Evolutionary conservation across 2,797 vertebrate species (phyloP), one percentile per base, ranked within the genome.

Genomic region (Dendrocincla tyrannina): DNA sequence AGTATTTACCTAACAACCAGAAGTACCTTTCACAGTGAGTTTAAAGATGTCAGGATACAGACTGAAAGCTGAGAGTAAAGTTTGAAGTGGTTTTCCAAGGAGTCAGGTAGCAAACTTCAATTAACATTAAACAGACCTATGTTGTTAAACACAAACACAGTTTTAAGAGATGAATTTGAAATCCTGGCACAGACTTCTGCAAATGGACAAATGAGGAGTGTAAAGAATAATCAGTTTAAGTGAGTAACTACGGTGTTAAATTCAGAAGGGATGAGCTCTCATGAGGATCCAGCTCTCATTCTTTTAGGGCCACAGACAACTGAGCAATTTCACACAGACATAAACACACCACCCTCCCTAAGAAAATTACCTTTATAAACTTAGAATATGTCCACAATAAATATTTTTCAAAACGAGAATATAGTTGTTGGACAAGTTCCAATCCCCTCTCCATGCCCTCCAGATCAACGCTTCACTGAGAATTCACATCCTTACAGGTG

Each of bases 141-240:
- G 56, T 69, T 0, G 0, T 89, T 88, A 86, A 81, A 84, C 32
- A 25, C 50, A 92, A 91, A 84, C 16, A 1, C 37, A 56, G 19
- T 72, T 92, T 88, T 59, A 75, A 73, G 42, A 81, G 41, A 37
- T 87, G 84, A 85, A 67, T 90, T 92, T 94, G 82, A 87, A 93
- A 91, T 82, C 56, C 50, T 85, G 55, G 66, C 44, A 70, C 13
- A 55, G 70, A 28, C 15, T 78, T 90, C 44, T 82, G 56, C 47
- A 87, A 44, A 9, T 27, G 69, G 52, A 80, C 25, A 88, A 86
- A 59, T 13, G 41, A 44, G 7, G n/a, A 84, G 11, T n/a, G 4
- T 59, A 53, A 86, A 76, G 55, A 88, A 49, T 35, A 76, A 81
- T 24, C 67, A 58, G 37, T 75, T 82, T 64, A 56, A 91, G 10